Evolutionary conservation across 1,140 invertebrate genomes (phyloP), one percentile per base, ranked within the genome.

Genomic region (Oreohelix idahoensis): DNA sequence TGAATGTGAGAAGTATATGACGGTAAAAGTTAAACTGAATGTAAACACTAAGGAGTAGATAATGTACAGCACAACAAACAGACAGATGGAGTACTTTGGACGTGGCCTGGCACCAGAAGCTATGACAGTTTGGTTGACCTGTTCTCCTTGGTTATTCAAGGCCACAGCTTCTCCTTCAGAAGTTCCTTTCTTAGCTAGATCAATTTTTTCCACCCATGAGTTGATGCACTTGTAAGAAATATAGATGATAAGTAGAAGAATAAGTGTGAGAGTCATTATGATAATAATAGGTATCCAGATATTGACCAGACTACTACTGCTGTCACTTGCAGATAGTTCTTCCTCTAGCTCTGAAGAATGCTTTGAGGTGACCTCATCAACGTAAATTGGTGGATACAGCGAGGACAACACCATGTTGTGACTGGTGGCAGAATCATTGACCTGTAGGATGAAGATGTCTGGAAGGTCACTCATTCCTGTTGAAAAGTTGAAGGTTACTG

Each of bases 31-130:
- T 58, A 88, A 76, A 32, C 87, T 88, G 45, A 90, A 91, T n/a
- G 89, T 85, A 82, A 91, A 90, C 23, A 89, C 74, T 1, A 90
- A 32, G n/a, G 86, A 89, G 81, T 91, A 91, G 0, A 87, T 49
- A 11, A 90, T 77, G 77, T 91, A 91, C 20, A 91, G 82, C 0
- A 85, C 35, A 32, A 88, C 75, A 0, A 91, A 85, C 0, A 84
- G 53, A 78, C 82, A 79, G 76, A 86, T 85, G 32, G 88, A 81
- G 38, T 66, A 70, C 35, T 81, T 84, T 10, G 87, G 87, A 10
- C 84, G 79, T 0, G 80, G 71, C 11, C 76, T 63, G 29, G 58
- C 29, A 26, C 42, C 42, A 51, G 79, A 42, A 51, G 71, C 74
- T 45, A 36, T 42, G n/a, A 78, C 32, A 63, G 75, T 23, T 26